Percentiles rank a stretch among this genome's conserved stretches.
phyloP scores from a whole-genome alignment of 2,797 vertebrate species.

The Helarctos malayanus region DNA sequence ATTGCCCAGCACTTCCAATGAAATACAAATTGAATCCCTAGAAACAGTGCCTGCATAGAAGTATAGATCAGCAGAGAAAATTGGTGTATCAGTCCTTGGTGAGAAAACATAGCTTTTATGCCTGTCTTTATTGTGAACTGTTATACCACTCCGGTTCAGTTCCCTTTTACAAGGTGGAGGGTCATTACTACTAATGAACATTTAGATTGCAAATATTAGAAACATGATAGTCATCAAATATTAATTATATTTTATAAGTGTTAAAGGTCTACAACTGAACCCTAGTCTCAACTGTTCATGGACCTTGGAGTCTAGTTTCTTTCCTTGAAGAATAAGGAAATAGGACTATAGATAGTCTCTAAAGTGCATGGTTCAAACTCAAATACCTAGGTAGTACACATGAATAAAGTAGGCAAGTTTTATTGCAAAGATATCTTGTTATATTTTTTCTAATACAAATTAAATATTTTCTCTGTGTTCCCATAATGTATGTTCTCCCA shows the following conservation, averaged over 20 bases:
- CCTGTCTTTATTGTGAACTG: neutral
- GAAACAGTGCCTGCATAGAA: neutral
- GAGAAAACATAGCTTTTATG: neutral
- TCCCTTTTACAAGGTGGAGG: neutral
- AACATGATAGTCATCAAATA: neutral
- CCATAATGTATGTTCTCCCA: neutral
- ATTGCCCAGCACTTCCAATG: neutral
- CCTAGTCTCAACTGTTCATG: neutral
- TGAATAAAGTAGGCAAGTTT: neutral
- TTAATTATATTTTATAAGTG: neutral
- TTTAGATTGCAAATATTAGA: conserved; percentile 9
- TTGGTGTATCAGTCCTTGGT: neutral
- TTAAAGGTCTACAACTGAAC: neutral
- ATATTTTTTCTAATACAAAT: neutral
- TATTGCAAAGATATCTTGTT: neutral
- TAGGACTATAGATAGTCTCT: neutral
- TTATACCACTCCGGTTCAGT: neutral
- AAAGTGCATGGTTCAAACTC: neutral
- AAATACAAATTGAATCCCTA: neutral
- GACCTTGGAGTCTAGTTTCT: neutral
- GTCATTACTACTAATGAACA: neutral
- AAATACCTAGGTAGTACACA: neutral
- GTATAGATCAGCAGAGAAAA: neutral
- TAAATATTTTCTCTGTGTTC: neutral
- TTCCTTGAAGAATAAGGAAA: neutral